These are phyloP conservation scores for Buceros bicornis DNA, from an alignment of 2,797 vertebrate species.

Conservation along the genomic window DNA sequence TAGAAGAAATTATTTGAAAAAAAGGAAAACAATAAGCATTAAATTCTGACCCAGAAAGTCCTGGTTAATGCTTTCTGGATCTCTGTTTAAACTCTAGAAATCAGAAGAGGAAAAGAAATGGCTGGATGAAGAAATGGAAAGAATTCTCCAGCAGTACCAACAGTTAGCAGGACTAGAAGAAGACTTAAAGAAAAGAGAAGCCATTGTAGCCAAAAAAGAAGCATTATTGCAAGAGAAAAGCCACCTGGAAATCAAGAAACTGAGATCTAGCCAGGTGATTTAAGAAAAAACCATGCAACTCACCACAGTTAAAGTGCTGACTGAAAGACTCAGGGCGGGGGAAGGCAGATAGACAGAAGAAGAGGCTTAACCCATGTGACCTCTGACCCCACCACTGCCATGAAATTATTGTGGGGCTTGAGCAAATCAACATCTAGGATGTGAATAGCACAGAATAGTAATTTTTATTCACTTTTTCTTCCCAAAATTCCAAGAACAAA, in stretches of 20 bases:
- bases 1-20: too few relatives aligned
- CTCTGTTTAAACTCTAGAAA: slow-evolving; percentile 66
- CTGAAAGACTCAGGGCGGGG: not conserved
- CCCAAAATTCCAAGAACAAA: not conserved
- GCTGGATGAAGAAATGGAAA: slow-evolving; percentile 91
- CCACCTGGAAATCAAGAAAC: slow-evolving; percentile 86
- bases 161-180: slow-evolving; percentile 86
- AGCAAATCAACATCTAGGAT: not conserved
- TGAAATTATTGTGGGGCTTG: not conserved
- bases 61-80: slow-evolving; percentile 32
- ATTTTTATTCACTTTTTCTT: not conserved
- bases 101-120: slow-evolving; percentile 85
- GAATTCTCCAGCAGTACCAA: slow-evolving; percentile 84
- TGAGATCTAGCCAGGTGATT: slow-evolving; percentile 88
- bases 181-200: slow-evolving; percentile 88
- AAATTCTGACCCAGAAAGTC: not conserved
- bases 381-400: not conserved
- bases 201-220: slow-evolving; percentile 86
- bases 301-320: not conserved
- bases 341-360: not conserved
- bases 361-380: not conserved
- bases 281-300: not conserved
- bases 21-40: not conserved
- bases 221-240: slow-evolving; percentile 85
- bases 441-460: not conserved